Percentiles rank a stretch among this genome's conserved stretches.
Conservation (phyloP, 2,113 vertebrate genomes). For the Otocyon megalotis region DNA sequence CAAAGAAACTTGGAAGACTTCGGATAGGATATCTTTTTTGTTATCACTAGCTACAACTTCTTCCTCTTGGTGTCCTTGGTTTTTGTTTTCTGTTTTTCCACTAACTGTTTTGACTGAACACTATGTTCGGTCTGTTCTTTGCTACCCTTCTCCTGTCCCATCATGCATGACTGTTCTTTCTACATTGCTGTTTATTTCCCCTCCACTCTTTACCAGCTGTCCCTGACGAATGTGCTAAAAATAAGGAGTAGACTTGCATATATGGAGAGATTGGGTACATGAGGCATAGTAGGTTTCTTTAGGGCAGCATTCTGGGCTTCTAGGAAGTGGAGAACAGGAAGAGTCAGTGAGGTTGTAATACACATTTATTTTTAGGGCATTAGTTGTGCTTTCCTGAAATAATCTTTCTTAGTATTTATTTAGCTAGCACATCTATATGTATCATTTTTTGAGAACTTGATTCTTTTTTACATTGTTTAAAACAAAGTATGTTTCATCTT, state of each 20-base stretch:
- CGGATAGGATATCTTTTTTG: not conserved
- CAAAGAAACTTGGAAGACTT: not conserved
- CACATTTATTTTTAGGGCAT: slow-evolving; percentile 32
- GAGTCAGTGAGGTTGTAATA: not conserved
- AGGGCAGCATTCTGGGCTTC: slow-evolving; percentile 28
- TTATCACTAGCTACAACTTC: not conserved
- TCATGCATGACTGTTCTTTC: slow-evolving; percentile 57
- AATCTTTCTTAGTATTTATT: not conserved
- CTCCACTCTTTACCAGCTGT: slow-evolving; percentile 72
- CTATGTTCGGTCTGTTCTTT: slow-evolving; percentile 48
- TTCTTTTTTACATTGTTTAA: not conserved
- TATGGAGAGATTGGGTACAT: slow-evolving; percentile 16
- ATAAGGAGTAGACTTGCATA: slow-evolving; percentile 47
- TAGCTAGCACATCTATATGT: not conserved
- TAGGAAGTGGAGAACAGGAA: slow-evolving; percentile 52
- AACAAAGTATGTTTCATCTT: not conserved
- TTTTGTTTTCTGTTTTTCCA: not conserved
- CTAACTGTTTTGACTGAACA: slow-evolving; percentile 49
- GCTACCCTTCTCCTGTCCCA: not conserved
- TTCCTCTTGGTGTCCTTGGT: not conserved
- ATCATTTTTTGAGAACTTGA: not conserved
- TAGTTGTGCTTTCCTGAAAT: not conserved
- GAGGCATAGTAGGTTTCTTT: slow-evolving; percentile 53
- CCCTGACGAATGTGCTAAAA: slow-evolving; percentile 75
- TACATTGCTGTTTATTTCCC: slow-evolving; percentile 43